Evolutionary conservation across 2,113 vertebrate species (phyloP).

Genomic region (Rhombomys opimus): DNA sequence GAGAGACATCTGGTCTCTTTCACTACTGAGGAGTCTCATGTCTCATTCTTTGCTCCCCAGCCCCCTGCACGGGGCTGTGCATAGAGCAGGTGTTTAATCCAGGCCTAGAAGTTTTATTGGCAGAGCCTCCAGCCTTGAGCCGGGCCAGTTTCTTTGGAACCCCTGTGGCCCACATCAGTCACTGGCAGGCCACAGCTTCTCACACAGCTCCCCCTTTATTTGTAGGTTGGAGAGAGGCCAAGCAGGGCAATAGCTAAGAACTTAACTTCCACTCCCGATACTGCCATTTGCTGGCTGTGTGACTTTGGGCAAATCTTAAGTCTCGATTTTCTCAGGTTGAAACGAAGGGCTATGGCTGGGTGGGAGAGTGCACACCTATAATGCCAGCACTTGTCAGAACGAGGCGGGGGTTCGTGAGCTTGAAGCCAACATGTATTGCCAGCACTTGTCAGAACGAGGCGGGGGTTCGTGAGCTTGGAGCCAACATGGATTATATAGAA

Average conservation of each 20-base stretch:
- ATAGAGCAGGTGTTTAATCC: conserved; percentile 1
- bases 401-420: not conserved
- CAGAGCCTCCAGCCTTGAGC: not conserved
- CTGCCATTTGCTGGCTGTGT: not conserved
- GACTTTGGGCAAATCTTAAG: conserved; percentile 33
- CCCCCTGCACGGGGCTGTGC: not conserved
- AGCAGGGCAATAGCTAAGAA: conserved; percentile 37
- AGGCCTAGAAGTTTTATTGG: conserved; percentile 32
- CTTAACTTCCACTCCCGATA: conserved; percentile 59
- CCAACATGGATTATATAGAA: not conserved
- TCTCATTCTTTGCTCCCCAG: not conserved
- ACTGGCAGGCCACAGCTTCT: not conserved
- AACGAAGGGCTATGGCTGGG: not conserved
- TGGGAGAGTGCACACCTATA: not conserved
- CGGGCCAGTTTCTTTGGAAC: conserved; percentile 15
- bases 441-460: not conserved
- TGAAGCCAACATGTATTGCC: not conserved
- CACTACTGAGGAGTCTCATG: not conserved
- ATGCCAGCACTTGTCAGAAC: not conserved
- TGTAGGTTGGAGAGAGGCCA: conserved; percentile 59
- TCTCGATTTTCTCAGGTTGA: conserved; percentile 60
- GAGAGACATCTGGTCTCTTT: not conserved
- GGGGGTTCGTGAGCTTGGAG: not conserved
- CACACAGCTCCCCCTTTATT: conserved; percentile 47
- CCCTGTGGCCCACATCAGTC: not conserved